Conservation (phyloP, 2,888 invertebrate species). For the Linhomoeus sp. region DNA sequence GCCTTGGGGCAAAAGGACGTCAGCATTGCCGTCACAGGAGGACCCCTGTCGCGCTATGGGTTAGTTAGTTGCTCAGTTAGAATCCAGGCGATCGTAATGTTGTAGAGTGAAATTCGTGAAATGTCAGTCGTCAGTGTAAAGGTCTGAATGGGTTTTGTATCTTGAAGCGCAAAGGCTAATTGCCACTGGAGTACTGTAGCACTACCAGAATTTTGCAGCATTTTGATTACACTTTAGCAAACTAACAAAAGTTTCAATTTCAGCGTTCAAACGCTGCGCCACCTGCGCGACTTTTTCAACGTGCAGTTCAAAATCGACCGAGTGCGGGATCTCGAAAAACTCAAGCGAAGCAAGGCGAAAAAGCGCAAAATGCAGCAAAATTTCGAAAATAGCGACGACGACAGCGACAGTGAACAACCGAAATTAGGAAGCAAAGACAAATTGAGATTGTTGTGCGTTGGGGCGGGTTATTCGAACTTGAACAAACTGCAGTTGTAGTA, state of each 20-base stretch:
- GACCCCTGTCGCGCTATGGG: slow-evolving; percentile 44
- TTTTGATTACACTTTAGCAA: too few species aligned
- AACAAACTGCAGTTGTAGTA: slow-evolving; percentile 41
- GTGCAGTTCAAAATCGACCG: slow-evolving; percentile 71
- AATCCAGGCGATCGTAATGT: too few species aligned
- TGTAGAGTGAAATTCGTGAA: too few species aligned
- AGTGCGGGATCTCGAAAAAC: not conserved
- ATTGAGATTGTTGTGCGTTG: slow-evolving; percentile 72
- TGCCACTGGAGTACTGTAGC: too few species aligned
- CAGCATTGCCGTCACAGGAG: slow-evolving; percentile 51
- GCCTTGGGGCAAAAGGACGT: slow-evolving; percentile 80
- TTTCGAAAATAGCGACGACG: not conserved
- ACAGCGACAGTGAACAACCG: not conserved
- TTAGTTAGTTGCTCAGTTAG: too few species aligned
- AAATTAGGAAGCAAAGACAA: not conserved
- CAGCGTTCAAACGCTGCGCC: slow-evolving; percentile 70
- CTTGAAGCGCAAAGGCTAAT: too few species aligned
- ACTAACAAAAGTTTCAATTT: too few species aligned
- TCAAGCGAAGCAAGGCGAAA: too few species aligned
- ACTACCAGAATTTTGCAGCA: too few species aligned
- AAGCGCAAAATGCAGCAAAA: too few species aligned
- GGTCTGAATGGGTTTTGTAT: too few species aligned
- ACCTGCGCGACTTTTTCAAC: slow-evolving; percentile 73
- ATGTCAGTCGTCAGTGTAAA: too few species aligned
- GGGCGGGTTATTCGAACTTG: slow-evolving; percentile 78